Evolutionary conservation across 2,888 invertebrate genomes (phyloP).

Genomic region (Phragmatobia fuliginosa): DNA sequence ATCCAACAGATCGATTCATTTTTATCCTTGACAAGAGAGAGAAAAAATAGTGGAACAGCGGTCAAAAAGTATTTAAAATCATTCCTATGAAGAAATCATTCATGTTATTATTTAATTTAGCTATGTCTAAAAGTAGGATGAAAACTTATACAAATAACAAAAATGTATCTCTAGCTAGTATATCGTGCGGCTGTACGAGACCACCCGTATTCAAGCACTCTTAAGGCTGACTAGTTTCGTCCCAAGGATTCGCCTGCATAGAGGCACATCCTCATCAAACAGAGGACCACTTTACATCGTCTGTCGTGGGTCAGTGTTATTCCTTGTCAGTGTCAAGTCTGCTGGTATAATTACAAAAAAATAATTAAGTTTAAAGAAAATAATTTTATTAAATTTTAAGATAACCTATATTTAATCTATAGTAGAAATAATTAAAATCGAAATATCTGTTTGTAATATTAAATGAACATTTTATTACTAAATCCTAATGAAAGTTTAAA

Average conservation of each 20-base stretch:
- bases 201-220: conserved; percentile 76
- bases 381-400: background rate
- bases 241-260: conserved; percentile 46
- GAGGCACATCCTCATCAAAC: conserved; percentile 28
- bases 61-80: too few species aligned
- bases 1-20: too few species aligned
- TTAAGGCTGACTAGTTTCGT: conserved; percentile 62
- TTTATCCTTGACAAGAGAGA: background rate
- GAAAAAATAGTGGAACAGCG: background rate
- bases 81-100: too few species aligned
- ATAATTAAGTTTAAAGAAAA: background rate
- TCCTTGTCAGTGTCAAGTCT: conserved; percentile 2
- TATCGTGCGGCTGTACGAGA: conserved; percentile 61
- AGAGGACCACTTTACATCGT: conserved; percentile 23
- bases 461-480: too few species aligned
- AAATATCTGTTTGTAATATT: too few species aligned
- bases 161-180: conserved; percentile 33
- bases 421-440: too few species aligned
- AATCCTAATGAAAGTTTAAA: too few species aligned
- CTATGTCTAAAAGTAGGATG: too few species aligned
- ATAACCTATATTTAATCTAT: too few species aligned
- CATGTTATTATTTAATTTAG: too few species aligned
- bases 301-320: conserved; percentile 19
- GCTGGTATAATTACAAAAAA: conserved; percentile 2
- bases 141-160: background rate